Conservation (phyloP, 2,888 invertebrate genomes). For the Tetragonula carbonaria region DNA sequence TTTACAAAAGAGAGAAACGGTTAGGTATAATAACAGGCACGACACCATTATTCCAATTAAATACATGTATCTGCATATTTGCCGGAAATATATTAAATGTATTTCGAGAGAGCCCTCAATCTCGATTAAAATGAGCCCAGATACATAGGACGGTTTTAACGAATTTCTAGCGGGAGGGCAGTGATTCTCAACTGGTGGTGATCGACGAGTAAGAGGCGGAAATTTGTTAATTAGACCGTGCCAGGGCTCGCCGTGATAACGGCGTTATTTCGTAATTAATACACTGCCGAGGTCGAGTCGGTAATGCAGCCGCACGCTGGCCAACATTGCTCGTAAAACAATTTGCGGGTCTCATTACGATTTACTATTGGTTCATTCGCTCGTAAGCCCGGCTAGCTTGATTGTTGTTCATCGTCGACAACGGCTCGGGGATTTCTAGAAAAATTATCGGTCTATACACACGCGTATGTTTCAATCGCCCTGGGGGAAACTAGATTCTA, state of each 20-base stretch:
- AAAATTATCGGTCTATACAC: constrained; percentile 10
- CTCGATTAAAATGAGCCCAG: neutral
- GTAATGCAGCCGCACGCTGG: constrained; percentile 54
- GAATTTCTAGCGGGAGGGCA: constrained; percentile 4
- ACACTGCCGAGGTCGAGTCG: constrained; percentile 43
- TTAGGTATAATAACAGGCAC: neutral
- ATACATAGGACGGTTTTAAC: neutral
- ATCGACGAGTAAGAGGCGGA: constrained; percentile 7
- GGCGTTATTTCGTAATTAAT: constrained; percentile 65
- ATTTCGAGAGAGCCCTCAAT: neutral
- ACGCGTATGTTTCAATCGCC: no score
- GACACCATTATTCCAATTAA: neutral
- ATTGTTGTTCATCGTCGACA: constrained; percentile 20
- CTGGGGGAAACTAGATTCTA: no score
- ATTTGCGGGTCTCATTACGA: constrained; percentile 61
- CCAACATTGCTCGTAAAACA: constrained; percentile 57
- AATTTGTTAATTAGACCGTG: constrained; percentile 60
- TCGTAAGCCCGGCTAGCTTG: constrained; percentile 25
- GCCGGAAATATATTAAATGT: neutral
- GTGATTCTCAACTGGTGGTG: constrained; percentile 42
- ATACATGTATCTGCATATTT: no score
- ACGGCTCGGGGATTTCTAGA: neutral
- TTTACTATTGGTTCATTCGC: constrained; percentile 40
- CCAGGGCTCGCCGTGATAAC: constrained; percentile 46
- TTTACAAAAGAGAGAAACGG: neutral